Conservation (phyloP, 2,797 vertebrate species). For the Sebastes elongatus region DNA sequence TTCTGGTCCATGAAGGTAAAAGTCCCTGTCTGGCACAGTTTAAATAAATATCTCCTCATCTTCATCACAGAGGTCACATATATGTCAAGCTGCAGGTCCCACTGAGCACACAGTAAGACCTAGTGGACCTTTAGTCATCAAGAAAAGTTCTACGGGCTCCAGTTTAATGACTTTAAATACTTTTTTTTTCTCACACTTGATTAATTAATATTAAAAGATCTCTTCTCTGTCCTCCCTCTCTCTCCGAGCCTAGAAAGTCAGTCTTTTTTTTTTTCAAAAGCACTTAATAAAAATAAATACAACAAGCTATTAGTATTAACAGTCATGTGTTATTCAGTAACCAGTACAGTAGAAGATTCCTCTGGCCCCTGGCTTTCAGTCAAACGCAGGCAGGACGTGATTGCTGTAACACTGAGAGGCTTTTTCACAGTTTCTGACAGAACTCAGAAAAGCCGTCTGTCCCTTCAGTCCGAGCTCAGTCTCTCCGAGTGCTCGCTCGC, state of each 20-base stretch:
- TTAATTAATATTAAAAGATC: slow-evolving; percentile 93
- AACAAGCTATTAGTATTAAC: slow-evolving; percentile 96
- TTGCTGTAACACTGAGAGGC: slow-evolving; percentile 96
- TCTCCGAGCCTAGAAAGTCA: slow-evolving; percentile 85
- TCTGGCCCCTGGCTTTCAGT: slow-evolving; percentile 54
- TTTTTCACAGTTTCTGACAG: slow-evolving; percentile 93
- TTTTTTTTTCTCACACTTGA: slow-evolving; percentile 86
- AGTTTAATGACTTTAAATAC: slow-evolving; percentile 99
- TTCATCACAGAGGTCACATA: slow-evolving; percentile 75
- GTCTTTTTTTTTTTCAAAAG: slow-evolving; percentile 87
- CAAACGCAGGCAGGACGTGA: slow-evolving; percentile 84
- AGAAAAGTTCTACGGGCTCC: slow-evolving; percentile 95
- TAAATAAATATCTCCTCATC: slow-evolving; percentile 91
- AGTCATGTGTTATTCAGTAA: slow-evolving; percentile 95
- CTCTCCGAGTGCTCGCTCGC: slow-evolving; percentile 68
- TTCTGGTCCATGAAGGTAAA: slow-evolving; percentile 79
- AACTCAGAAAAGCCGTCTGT: slow-evolving; percentile 80
- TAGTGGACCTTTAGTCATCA: slow-evolving; percentile 86
- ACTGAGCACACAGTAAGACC: slow-evolving; percentile 79
- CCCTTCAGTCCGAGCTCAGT: slow-evolving; percentile 85
- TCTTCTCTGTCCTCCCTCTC: slow-evolving; percentile 71
- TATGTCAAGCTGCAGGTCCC: slow-evolving; percentile 78
- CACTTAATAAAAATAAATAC: slow-evolving; percentile 99
- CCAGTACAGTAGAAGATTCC: slow-evolving; percentile 91
- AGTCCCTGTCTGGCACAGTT: slow-evolving; percentile 88